These are phyloP conservation scores for Parazoanthus swiftii DNA, from an alignment of 92 coral and sea anemone genomes.

Conservation along the genomic window DNA sequence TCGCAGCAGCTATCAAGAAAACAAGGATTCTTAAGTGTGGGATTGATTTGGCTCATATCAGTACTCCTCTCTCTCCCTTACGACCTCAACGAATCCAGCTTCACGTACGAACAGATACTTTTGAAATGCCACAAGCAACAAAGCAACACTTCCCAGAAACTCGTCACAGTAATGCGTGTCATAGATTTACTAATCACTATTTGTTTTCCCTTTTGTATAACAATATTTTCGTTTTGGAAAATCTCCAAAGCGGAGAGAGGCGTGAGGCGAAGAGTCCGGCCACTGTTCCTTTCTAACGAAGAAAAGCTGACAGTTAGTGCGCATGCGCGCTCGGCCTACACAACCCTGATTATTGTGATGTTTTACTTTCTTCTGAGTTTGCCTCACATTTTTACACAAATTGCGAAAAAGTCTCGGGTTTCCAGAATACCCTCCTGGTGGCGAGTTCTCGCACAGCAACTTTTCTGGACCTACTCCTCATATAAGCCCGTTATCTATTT, in stretches of 20 bases:
- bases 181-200: background rate
- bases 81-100: background rate
- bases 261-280: background rate
- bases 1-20: background rate
- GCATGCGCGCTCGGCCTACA: constrained; percentile 8
- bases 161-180: background rate
- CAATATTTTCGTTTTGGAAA: background rate
- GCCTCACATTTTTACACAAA: background rate
- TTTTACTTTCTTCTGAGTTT: background rate
- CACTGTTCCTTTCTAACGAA: constrained; percentile 1
- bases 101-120: background rate
- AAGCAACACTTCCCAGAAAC: background rate
- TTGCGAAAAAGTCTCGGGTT: background rate
- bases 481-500: background rate
- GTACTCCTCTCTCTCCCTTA: background rate
- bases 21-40: background rate
- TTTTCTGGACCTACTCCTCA: background rate
- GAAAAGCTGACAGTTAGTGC: constrained; percentile 7
- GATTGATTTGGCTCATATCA: background rate
- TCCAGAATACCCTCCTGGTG: constrained; percentile 10
- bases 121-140: background rate
- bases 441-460: constrained; percentile 5
- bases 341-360: background rate
- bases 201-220: background rate
- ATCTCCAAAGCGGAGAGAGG: constrained; percentile 1